phyloP scores from a whole-genome alignment of 2,797 vertebrate genomes.

The Anolis apletophallus region DNA sequence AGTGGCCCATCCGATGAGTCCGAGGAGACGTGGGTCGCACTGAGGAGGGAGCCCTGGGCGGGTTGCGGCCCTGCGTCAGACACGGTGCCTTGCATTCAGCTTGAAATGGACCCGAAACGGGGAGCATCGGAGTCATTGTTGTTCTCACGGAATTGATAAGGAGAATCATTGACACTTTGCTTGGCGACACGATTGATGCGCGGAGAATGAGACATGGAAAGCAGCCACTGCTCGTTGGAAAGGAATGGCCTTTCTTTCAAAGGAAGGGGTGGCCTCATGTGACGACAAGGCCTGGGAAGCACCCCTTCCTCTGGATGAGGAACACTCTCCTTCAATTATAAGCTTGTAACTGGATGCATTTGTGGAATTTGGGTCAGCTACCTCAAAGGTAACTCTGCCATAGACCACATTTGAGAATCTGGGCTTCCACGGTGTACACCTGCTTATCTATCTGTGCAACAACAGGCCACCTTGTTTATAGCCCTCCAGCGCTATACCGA shows the following conservation, averaged over 20 bases:
- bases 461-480: too few relatives aligned
- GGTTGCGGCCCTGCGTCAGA: neutral
- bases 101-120: neutral
- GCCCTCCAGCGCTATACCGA: too few relatives aligned
- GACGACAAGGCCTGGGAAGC: too few relatives aligned
- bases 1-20: neutral
- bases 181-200: neutral
- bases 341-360: too few relatives aligned
- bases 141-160: too few relatives aligned
- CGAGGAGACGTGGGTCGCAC: neutral
- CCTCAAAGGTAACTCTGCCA: neutral
- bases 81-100: neutral
- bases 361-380: too few relatives aligned
- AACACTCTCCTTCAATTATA: too few relatives aligned
- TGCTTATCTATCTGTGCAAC: too few relatives aligned
- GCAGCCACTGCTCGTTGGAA: neutral
- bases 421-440: too few relatives aligned
- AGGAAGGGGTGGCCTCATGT: too few relatives aligned
- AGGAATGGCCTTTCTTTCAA: neutral
- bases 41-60: neutral
- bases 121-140: neutral
- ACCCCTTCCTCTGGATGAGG: too few relatives aligned
- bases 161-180: neutral
- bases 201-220: neutral
- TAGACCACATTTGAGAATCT: too few relatives aligned